Base-by-base conservation (phyloP, 1,140 invertebrate species). In the Zaprionus capensis region DNA sequence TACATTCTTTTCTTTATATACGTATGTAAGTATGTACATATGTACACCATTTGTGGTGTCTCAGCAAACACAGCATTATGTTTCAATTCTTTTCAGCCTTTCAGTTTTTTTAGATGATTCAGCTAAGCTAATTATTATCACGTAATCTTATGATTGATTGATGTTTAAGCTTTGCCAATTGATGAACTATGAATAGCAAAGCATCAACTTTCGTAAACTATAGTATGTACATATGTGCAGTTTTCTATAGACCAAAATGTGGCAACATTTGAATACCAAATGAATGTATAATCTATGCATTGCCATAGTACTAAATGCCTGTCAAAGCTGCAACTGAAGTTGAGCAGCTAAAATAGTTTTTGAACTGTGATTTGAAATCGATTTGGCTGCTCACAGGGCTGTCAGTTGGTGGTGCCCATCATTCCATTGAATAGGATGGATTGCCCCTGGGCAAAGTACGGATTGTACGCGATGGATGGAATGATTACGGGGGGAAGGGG, bases 371-470 rank as follows among this genome's bases (percentile, higher is more conserved):
- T 38, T 63, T 24, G 31, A 12, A 53, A 67, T 72, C 55, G 63
- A 66, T 59, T 67, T 72, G 55, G 36, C 51, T 28, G 22, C 55
- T 64, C 55, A 36, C 51, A 61, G 15, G 31, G 5, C 58, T 59
- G 36, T 41, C 57, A 44, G 57, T 9, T 44, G n/a, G 41, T 34
- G 41, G n/a, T 7, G n/a, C 41, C 41, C n/a, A 46, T 17, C n/a
- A 9, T 46, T n/a, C 15, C 2, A 7, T 9, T 46, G 36, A n/a
- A 41, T 22, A 38, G 46, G 9, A 3, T 11, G 28, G 61, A 65
- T 55, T 56, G 71, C 70, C 51, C 24, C 41, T 49, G 2, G 26
- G 44, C 11, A 20, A n/a, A 20, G 2, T 38, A 22, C 4, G 17
- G 41, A 12, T 14, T 36, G 46, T 3, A 20, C 38, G 38, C 15